Evolutionary conservation across 2,113 vertebrate species (phyloP), one percentile per base, ranked within the genome.

Genomic region (Menidia beryllina): DNA sequence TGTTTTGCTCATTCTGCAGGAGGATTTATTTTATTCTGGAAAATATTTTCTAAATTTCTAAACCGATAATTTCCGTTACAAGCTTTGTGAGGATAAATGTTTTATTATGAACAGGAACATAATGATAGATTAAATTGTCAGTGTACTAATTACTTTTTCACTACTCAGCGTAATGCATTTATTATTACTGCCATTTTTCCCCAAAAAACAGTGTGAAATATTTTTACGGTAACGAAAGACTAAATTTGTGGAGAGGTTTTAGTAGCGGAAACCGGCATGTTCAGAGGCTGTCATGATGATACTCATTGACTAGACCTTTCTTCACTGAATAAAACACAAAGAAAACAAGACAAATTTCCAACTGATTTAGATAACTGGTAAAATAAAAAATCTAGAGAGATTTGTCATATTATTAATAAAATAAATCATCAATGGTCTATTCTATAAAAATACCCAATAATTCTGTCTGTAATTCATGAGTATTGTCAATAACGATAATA

Each of bases 291-390:
- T 93, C 43, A 10, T 93, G 71, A 93, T 69, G 0, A 39, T 92
- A 36, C 85, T 93, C 0, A 61, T 90, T 5, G 91, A 92, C 75
- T 53, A 49, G 89, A 90, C 73, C 74, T 90, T 17, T 91, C 87
- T 0, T 1, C 51, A 0, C 77, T 83, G 0, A 45, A 21, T 7
- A 67, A 91, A 8, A 87, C 90, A 51, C 53, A 8, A 0, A 43
- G 19, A 55, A 36, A 34, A 20, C 27, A n/a, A 4, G 6, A 5
- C 11, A 30, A 26, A 54, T n/a, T 17, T 36, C 27, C 52, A 20
- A 11, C 27, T 19, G 30, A n/a, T 9, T 13, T 36, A 19, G 27
- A 34, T 12, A 20, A 55, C 11, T 20, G 9, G 2, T 55, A 2
- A 55, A 5, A 34, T n/a, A 11, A 34, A 54, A 17, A 17, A 43